These are phyloP conservation scores for Spinus pinus DNA, from an alignment of 2,797 vertebrate genomes.

Conservation along the genomic window DNA sequence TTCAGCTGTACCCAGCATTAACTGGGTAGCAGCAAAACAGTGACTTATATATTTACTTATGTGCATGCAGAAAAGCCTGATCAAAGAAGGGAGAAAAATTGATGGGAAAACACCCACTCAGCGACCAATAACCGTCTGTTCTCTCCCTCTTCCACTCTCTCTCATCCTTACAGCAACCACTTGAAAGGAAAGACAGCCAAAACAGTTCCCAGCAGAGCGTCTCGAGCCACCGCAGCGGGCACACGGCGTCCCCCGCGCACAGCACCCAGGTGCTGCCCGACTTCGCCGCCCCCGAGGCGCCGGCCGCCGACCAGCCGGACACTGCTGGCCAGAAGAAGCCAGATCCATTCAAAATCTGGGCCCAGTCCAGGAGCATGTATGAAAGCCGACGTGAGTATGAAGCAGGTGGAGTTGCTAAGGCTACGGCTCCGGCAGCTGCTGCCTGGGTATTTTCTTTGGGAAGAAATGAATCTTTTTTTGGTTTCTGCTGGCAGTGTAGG, in stretches of 20 bases:
- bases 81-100: slow-evolving; percentile 13
- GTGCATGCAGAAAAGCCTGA: slow-evolving; percentile 27
- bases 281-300: slow-evolving; percentile 74
- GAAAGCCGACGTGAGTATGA: slow-evolving; percentile 99
- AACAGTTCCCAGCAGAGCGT: slow-evolving; percentile 96
- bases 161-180: slow-evolving; percentile 82
- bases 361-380: slow-evolving; percentile 99
- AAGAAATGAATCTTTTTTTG: neutral
- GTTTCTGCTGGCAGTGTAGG: neutral
- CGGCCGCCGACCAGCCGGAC: slow-evolving; percentile 82
- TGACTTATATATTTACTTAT: slow-evolving; percentile 50
- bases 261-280: slow-evolving; percentile 80
- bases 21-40: slow-evolving; percentile 30
- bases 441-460: neutral
- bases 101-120: slow-evolving; percentile 58
- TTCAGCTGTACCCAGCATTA: slow-evolving; percentile 41
- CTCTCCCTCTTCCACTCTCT: neutral
- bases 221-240: slow-evolving; percentile 92
- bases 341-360: slow-evolving; percentile 99
- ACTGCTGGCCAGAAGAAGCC: slow-evolving; percentile 93
- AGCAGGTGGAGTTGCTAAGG: slow-evolving; percentile 42
- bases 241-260: slow-evolving; percentile 90
- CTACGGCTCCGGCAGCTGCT: slow-evolving; percentile 37
- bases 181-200: slow-evolving; percentile 99
- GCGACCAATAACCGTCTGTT: slow-evolving; percentile 65